Evolutionary conservation across 2,888 invertebrate species (phyloP).

Genomic region (Leptinotarsa haldemani): DNA sequence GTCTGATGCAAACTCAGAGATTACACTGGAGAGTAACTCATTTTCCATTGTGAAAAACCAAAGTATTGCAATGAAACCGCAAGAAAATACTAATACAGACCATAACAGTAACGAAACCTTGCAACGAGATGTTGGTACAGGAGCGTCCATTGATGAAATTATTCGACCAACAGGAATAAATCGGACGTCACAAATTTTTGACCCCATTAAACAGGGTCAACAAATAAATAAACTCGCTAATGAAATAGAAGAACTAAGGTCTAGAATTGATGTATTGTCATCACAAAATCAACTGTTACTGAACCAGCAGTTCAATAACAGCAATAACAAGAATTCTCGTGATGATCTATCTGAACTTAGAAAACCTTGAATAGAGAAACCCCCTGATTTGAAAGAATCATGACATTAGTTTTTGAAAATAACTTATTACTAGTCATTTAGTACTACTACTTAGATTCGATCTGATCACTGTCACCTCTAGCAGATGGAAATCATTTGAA

Average conservation of each 20-base stretch:
- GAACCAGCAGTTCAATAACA: conserved; percentile 45
- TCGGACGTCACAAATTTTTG: conserved; percentile 31
- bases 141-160: conserved; percentile 16
- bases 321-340: conserved; percentile 25
- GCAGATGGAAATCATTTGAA: conserved; percentile 10
- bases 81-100: background rate
- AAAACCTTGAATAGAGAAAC: conserved; percentile 41
- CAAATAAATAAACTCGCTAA: conserved; percentile 61
- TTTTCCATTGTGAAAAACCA: background rate
- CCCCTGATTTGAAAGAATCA: background rate
- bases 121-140: background rate
- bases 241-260: conserved; percentile 61
- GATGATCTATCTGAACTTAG: conserved; percentile 49
- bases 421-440: conserved; percentile 54
- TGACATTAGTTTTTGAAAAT: conserved; percentile 43
- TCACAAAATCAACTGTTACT: conserved; percentile 58
- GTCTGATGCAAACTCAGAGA: background rate
- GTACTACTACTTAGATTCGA: conserved; percentile 34
- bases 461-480: conserved; percentile 8
- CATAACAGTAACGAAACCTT: conserved; percentile 21
- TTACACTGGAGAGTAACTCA: background rate
- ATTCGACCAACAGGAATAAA: conserved; percentile 12
- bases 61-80: conserved; percentile 11
- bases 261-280: conserved; percentile 59
- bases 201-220: conserved; percentile 56